These are phyloP conservation scores for Polylopha cassiicola DNA, from an alignment of 2,888 invertebrate species.

Conservation along the genomic window DNA sequence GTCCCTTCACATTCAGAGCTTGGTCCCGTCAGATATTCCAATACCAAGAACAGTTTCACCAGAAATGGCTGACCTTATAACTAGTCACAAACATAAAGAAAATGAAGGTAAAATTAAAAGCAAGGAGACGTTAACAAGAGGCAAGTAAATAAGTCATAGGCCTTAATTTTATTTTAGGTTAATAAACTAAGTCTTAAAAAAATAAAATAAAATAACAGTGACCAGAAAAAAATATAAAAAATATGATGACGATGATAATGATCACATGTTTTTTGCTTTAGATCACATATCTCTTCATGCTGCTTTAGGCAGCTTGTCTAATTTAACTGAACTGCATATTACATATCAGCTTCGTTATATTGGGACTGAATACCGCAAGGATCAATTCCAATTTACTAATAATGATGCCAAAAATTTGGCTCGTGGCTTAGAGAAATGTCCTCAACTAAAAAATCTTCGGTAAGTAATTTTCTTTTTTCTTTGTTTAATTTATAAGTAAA, in stretches of 20 bases:
- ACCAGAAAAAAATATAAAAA: too few species aligned
- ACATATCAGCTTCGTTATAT: constrained; percentile 58
- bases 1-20: constrained; percentile 55
- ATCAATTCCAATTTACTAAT: constrained; percentile 71
- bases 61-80: constrained; percentile 64
- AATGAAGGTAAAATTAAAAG: constrained; percentile 36
- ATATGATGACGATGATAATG: too few species aligned
- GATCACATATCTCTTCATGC: constrained; percentile 72
- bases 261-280: constrained; percentile 33
- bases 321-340: constrained; percentile 62
- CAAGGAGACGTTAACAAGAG: constrained; percentile 47
- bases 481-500: too few species aligned
- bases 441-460: constrained; percentile 54
- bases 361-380: constrained; percentile 59
- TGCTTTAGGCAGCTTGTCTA: constrained; percentile 60
- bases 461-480: too few species aligned
- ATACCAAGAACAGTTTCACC: constrained; percentile 62
- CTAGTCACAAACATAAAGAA: constrained; percentile 47
- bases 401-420: constrained; percentile 67
- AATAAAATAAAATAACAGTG: too few species aligned
- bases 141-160: constrained; percentile 36
- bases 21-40: constrained; percentile 63
- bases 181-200: too few species aligned
- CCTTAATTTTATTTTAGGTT: too few species aligned
- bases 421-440: constrained; percentile 62